These are phyloP conservation scores for Syrrhaptes paradoxus DNA, from an alignment of 2,113 vertebrate species.

Conservation along the genomic window DNA sequence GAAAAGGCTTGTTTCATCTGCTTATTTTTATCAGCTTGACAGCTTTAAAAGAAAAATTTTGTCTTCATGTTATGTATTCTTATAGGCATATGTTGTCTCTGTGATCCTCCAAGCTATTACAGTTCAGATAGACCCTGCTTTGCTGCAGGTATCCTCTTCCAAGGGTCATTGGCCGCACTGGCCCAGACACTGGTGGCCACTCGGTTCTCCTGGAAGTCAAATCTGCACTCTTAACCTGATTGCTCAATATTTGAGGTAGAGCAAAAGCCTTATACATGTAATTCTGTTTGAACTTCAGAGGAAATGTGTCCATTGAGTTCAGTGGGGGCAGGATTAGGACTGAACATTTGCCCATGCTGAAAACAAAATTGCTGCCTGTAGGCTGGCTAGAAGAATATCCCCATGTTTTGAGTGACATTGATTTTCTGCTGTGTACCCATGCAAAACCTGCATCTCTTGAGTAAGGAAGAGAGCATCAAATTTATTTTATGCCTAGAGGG, in stretches of 20 bases:
- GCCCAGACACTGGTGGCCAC: neutral
- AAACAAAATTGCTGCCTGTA: neutral
- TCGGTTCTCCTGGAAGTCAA: neutral
- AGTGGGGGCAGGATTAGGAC: neutral
- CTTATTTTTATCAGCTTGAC: neutral
- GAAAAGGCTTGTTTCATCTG: neutral
- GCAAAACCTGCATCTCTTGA: neutral
- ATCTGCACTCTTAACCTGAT: neutral
- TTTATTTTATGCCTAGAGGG: neutral
- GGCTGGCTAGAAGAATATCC: neutral
- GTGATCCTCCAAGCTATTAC: neutral
- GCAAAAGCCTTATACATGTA: neutral
- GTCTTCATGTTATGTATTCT: neutral
- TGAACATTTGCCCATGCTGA: neutral
- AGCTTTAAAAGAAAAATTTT: neutral
- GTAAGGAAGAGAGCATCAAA: neutral
- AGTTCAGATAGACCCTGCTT: neutral
- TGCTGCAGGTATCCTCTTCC: neutral
- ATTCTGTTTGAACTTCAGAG: neutral
- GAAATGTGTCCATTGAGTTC: neutral
- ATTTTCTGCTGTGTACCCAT: neutral
- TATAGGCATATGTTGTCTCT: neutral
- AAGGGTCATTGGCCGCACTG: neutral
- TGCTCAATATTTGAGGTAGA: neutral
- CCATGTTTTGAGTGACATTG: accelerated